Base-by-base conservation (phyloP, 2,113 vertebrate species). In the Antechinus flavipes region DNA sequence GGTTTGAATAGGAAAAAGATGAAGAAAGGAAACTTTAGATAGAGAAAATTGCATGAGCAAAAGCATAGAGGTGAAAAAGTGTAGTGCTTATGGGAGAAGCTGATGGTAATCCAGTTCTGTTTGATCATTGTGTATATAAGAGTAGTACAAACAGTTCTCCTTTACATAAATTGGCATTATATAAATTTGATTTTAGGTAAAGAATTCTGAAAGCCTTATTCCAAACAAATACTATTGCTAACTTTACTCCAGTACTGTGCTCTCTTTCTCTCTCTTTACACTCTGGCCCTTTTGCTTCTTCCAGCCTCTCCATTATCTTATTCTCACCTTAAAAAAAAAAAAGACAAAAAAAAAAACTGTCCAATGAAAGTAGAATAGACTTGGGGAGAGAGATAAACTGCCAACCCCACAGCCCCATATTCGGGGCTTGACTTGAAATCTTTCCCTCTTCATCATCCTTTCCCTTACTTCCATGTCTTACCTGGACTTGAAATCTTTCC, bases 1-100 rank as follows among this genome's bases (percentile, higher is more conserved):
- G 14, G 2, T 19, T 30, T 22, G 0, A 54, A 1, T 3, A 5
- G n/a, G 16, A 24, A 16, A 6, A 6, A 27, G 53, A 22, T 0
- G 47, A 23, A 30, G 14, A 42, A 68, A 0, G 0, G 25, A 89
- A 53, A 8, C 2, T 84, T 42, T 84, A 84, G 25, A 30, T 49
- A 22, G 54, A n/a, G 26, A 30, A 11, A 47, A 47, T 16, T 5
- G 23, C 52, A 25, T 47, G 30, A 46, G 23, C 42, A 35, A 68
- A 24, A 2, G 26, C 58, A 9, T 10, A 24, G n/a, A 0, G 9
- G 49, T 49, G n/a, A 30, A n/a, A 84, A 84, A 42, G n/a, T 84
- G 6, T 68, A 30, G 30, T 84, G 16, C 35, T 52, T n/a, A 22
- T 23, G 42, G 92, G 58, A 52, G 47, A 52, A 52, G 46, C 25